Percentiles rank a stretch among this genome's conserved stretches.
Conservation (phyloP, 2,797 vertebrate genomes). For the Ctenopoma kingsleyae region DNA sequence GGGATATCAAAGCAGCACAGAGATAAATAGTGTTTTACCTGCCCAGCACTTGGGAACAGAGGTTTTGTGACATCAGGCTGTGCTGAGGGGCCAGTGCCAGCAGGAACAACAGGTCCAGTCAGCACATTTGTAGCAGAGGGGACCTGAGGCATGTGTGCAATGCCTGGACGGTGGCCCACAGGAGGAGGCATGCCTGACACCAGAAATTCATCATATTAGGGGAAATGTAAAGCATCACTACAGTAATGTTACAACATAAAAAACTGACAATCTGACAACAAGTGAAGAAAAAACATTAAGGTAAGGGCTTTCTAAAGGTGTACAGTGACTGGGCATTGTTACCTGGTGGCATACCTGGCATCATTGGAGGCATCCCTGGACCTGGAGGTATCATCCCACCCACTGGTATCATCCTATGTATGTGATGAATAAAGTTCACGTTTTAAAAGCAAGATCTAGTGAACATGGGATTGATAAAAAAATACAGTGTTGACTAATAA, state of each 20-base stretch:
- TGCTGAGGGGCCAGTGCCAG: constrained; percentile 73
- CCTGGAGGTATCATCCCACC: constrained; percentile 92
- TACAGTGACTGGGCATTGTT: neutral
- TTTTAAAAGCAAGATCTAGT: constrained; percentile 9
- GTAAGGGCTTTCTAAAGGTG: neutral
- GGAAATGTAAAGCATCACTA: neutral
- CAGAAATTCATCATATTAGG: neutral
- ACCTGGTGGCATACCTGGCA: constrained; percentile 84
- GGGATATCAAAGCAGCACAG: neutral
- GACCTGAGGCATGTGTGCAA: constrained; percentile 90
- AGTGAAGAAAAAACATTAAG: neutral
- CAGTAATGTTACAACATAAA: neutral
- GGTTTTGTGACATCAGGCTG: constrained; percentile 91
- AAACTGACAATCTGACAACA: neutral
- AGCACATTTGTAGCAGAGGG: constrained; percentile 87
- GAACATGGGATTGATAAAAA: neutral
- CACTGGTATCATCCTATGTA: constrained; percentile 85
- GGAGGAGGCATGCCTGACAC: constrained; percentile 89
- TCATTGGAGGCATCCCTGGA: constrained; percentile 86
- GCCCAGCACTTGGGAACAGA: constrained; percentile 94
- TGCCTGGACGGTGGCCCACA: constrained; percentile 88
- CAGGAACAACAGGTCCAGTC: constrained; percentile 80
- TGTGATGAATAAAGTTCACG: neutral
- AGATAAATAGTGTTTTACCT: constrained; percentile 80
- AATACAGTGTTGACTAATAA: neutral